These are phyloP conservation scores for Chanos chanos DNA, from an alignment of 2,797 vertebrate genomes.

Conservation along the genomic window DNA sequence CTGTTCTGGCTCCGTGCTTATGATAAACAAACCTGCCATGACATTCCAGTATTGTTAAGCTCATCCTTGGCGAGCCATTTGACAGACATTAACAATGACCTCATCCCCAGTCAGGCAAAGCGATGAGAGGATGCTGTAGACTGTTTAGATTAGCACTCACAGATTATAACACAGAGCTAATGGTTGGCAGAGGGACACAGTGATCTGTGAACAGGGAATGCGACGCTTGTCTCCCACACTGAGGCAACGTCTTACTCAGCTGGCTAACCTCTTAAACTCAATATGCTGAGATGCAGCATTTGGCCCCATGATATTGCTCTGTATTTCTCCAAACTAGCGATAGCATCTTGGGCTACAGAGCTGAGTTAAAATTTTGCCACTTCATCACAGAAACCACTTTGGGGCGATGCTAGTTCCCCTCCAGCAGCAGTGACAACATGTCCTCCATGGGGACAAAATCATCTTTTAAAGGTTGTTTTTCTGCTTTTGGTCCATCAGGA, in stretches of 20 bases:
- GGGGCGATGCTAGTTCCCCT: no score
- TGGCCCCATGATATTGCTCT: no score
- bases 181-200: conserved; percentile 18
- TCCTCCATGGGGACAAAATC: conserved; percentile 4
- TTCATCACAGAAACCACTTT: no score
- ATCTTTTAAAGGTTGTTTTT: conserved; percentile 29
- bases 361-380: no score
- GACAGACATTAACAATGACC: conserved; percentile 43
- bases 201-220: conserved; percentile 29
- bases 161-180: conserved; percentile 7
- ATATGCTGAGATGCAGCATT: no score
- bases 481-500: conserved; percentile 26
- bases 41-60: conserved; percentile 31
- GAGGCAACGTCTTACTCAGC: neutral
- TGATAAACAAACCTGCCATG: conserved; percentile 21
- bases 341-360: no score
- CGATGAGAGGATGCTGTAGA: conserved; percentile 3
- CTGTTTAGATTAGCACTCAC: conserved; percentile 24
- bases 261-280: no score
- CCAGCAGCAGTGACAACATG: conserved; percentile 1
- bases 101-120: conserved; percentile 18
- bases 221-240: neutral
- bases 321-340: no score
- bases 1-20: conserved; percentile 17
- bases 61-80: conserved; percentile 40